These are phyloP conservation scores for Plutella xylostella DNA, from an alignment of 2,888 invertebrate genomes.

Conservation along the genomic window DNA sequence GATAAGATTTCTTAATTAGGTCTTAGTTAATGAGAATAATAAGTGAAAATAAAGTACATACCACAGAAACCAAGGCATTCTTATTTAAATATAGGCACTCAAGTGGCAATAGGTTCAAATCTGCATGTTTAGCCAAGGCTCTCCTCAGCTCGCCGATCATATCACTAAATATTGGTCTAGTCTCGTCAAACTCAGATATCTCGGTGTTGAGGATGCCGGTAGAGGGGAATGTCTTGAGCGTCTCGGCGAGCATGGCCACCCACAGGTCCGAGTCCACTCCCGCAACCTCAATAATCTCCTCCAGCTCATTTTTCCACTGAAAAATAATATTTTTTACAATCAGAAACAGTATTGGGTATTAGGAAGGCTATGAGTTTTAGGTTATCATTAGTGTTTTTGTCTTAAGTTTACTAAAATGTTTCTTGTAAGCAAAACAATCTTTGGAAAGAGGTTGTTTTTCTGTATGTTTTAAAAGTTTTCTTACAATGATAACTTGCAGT, in stretches of 20 bases:
- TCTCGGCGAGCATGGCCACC: constrained; percentile 97
- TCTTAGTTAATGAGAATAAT: too few species aligned
- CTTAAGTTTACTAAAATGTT: too few species aligned
- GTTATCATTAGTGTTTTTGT: too few species aligned
- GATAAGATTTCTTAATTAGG: too few species aligned
- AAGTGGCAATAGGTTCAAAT: constrained; percentile 88
- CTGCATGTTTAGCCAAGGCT: constrained; percentile 85
- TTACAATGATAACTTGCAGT: too few species aligned
- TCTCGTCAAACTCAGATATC: constrained; percentile 89
- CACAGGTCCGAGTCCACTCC: constrained; percentile 94
- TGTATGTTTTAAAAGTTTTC: too few species aligned
- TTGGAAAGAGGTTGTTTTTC: too few species aligned
- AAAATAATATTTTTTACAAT: too few species aligned
- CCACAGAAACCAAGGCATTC: constrained; percentile 89
- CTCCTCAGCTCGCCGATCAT: constrained; percentile 87
- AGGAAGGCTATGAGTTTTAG: too few species aligned
- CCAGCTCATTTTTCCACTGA: constrained; percentile 93
- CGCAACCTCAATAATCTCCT: constrained; percentile 95
- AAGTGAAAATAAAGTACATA: constrained; percentile 62
- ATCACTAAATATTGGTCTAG: constrained; percentile 90
- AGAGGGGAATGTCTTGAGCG: constrained; percentile 92
- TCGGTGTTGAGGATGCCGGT: constrained; percentile 91
- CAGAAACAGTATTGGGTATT: too few species aligned
- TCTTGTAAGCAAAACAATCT: too few species aligned
- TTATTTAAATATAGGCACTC: constrained; percentile 98